phyloP scores from a whole-genome alignment of 2,113 vertebrate species.

The Coturnix japonica region DNA sequence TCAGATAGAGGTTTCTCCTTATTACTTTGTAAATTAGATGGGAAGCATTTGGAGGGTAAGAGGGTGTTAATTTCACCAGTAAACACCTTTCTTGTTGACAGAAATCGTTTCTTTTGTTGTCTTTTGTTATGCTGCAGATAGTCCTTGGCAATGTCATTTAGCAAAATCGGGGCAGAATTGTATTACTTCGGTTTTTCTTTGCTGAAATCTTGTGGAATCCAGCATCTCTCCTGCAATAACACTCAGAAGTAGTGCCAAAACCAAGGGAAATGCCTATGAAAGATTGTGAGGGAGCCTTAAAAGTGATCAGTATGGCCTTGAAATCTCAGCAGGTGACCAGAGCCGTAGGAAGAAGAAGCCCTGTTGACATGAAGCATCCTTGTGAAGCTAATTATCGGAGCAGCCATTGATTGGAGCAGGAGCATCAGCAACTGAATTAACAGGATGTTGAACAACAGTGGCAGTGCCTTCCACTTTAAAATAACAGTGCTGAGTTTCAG shows the following conservation, averaged over 20 bases:
- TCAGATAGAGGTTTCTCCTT: not conserved
- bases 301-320: not conserved
- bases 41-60: not conserved
- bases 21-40: not conserved
- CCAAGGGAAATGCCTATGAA: not conserved
- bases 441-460: conserved; percentile 2
- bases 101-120: not conserved
- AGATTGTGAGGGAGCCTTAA: not conserved
- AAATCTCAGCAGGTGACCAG: not conserved
- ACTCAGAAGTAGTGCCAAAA: no score
- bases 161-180: accelerated
- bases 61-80: not conserved
- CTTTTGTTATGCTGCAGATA: not conserved
- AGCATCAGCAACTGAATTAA: conserved; percentile 14
- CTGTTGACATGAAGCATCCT: not conserved
- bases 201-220: not conserved
- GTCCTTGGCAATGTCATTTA: not conserved
- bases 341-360: not conserved
- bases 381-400: not conserved
- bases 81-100: not conserved
- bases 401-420: not conserved
- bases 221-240: not conserved
- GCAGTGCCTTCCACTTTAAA: not conserved
- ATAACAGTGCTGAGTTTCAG: not conserved
- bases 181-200: not conserved